phyloP scores from a whole-genome alignment of 2,113 vertebrate genomes.

The Crocuta crocuta region DNA sequence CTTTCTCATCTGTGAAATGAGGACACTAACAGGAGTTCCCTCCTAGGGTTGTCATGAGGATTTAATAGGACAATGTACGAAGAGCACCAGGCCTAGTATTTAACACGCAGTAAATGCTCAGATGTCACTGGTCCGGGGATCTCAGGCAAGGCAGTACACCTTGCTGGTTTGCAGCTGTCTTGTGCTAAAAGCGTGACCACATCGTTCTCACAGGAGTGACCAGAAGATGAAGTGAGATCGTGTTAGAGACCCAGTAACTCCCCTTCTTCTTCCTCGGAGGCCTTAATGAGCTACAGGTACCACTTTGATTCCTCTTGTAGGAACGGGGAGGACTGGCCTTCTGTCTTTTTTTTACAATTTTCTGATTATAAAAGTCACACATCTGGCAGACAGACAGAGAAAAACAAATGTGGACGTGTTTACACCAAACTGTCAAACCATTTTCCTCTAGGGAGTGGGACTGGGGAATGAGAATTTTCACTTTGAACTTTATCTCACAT shows the following conservation, averaged over 20 bases:
- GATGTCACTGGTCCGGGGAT: neutral
- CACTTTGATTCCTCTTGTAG: neutral
- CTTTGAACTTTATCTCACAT: neutral
- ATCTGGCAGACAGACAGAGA: neutral
- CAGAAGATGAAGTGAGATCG: neutral
- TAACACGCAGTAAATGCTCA: neutral
- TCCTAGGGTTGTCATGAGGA: neutral
- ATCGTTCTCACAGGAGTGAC: neutral
- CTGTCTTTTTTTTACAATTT: neutral
- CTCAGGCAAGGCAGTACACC: neutral
- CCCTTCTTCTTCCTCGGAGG: neutral
- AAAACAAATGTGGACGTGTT: neutral
- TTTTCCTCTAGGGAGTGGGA: neutral
- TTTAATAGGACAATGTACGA: fast-evolving
- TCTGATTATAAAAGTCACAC: neutral
- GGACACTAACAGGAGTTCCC: neutral
- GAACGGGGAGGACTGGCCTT: neutral
- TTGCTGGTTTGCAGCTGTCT: neutral
- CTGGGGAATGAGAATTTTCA: neutral
- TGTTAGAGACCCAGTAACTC: neutral
- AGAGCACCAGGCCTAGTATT: neutral
- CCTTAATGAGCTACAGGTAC: neutral
- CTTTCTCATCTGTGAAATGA: neutral
- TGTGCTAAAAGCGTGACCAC: neutral
- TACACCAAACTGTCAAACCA: neutral